Conservation (phyloP, 37 sponge, comb jelly and placozoan species). For the Tethya wilhelma region DNA sequence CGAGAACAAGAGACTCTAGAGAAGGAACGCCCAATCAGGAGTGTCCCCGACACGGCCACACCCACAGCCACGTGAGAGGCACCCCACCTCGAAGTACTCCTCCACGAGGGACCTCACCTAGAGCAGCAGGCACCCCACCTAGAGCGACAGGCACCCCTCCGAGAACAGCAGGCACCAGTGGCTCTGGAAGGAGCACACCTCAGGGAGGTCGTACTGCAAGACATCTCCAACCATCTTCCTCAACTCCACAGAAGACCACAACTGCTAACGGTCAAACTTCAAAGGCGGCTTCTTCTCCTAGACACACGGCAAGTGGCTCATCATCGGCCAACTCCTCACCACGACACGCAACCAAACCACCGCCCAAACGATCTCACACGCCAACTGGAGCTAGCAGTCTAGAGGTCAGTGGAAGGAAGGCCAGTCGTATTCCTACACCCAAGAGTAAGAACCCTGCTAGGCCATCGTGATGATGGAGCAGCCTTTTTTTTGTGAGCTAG, state of each 20-base stretch:
- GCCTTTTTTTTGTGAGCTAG: too few species aligned
- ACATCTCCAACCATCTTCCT: too few species aligned
- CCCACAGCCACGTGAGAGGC: not conserved
- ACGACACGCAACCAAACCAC: too few species aligned
- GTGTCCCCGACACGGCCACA: conserved; percentile 12
- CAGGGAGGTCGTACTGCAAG: not conserved
- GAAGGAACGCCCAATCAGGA: not conserved
- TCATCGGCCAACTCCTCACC: too few species aligned
- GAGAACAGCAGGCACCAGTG: too few species aligned
- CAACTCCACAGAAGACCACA: not conserved
- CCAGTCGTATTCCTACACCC: conserved; percentile 23
- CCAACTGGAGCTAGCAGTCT: too few species aligned
- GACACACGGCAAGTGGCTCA: too few species aligned
- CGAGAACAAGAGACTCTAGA: not conserved
- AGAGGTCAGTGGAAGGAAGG: too few species aligned
- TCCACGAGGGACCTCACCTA: conserved; percentile 3
- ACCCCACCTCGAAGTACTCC: not conserved
- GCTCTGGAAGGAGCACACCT: not conserved
- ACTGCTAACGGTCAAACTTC: not conserved
- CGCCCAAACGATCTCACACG: too few species aligned
- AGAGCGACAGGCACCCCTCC: too few species aligned
- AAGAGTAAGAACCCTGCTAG: conserved; percentile 15
- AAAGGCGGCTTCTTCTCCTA: too few species aligned
- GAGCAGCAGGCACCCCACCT: too few species aligned
- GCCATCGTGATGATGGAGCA: conserved; percentile 4